Base-by-base conservation (phyloP, 2,888 invertebrate species). In the Horisme vitalbata region DNA sequence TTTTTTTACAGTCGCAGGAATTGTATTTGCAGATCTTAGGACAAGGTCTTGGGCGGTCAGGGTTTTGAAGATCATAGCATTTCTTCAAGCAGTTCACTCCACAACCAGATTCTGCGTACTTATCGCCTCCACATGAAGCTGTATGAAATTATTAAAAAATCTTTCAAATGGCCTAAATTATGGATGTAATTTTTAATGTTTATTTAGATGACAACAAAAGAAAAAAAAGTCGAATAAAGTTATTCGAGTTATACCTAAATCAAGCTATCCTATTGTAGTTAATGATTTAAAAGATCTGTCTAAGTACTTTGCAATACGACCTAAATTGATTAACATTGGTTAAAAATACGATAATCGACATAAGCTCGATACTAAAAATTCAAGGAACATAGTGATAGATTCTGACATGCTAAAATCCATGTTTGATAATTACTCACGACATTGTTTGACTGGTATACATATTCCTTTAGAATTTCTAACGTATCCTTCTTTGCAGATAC, bases 1-100 rank as follows among this genome's bases (percentile, higher is more conserved):
- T 60, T 3, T 59, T 8, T 45, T 45, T 64, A 26, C 71, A 71
- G 20, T 68, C 65, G 21, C 71, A 71, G 1, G 49, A 52, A 26
- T 70, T 64, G 0, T 12, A 2, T 5, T 9, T 1, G 30, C 68
- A 68, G 9, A 33, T 41, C 10, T 4, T 10, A 4, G 39, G 31
- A 24, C 67, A 65, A 3, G 26, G 13, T 4, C 14, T 30, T 8
- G 45, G 43, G 1, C 8, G 11, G 11, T 53, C 13, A 0, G 41
- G 41, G 9, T 41, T 44, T 14, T 28, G 20, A 6, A 46, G 24
- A 14, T 53, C 45, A 11, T 28, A 21, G 8, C 53, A 53, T 24
- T 33, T 35, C 20, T 46, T 49, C 6, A 32, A 13, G n/a, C 67
- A 67, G 37, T 61, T 54, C 2, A 28, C 28, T 10, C 63, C 61